Evolutionary conservation across 2,113 vertebrate genomes (phyloP).

Genomic region (Sclerurus mexicanus): DNA sequence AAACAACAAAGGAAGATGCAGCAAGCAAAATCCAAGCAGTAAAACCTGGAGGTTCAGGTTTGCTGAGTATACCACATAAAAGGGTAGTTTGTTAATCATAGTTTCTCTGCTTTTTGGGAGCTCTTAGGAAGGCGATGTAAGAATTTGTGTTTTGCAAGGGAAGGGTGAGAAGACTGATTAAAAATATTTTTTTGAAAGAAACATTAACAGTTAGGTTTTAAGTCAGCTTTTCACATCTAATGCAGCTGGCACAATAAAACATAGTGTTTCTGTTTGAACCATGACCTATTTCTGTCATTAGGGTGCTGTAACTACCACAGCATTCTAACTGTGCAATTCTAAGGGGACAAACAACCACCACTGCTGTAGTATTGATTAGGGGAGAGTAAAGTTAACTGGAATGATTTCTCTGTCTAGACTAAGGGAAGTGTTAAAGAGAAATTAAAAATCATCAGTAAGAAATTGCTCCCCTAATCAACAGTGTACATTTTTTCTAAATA

Average conservation of each 20-base stretch:
- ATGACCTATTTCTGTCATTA: not conserved
- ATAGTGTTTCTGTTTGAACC: not conserved
- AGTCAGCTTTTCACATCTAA: not conserved
- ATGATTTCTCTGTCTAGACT: not conserved
- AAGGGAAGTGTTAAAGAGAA: not conserved
- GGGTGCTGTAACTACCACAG: not conserved
- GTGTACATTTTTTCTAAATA: not conserved
- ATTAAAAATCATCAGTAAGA: not conserved
- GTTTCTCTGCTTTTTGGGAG: not conserved
- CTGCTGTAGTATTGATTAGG: not conserved
- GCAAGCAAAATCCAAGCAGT: not conserved
- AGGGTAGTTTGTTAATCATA: not conserved
- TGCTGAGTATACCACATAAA: not conserved
- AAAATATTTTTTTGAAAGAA: not conserved
- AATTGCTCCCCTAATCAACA: not conserved
- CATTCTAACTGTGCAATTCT: not conserved
- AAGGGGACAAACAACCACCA: not conserved
- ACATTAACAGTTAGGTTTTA: not conserved
- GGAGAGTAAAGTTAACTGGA: not conserved
- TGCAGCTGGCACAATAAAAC: not conserved
- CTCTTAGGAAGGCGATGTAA: not conserved
- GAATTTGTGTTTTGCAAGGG: not conserved
- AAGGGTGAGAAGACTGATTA: not conserved
- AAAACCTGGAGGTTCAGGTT: not conserved
- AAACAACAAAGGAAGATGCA: conserved; percentile 35